These are phyloP conservation scores for Melitaea athalia DNA, from an alignment of 2,888 invertebrate species.

Conservation along the genomic window DNA sequence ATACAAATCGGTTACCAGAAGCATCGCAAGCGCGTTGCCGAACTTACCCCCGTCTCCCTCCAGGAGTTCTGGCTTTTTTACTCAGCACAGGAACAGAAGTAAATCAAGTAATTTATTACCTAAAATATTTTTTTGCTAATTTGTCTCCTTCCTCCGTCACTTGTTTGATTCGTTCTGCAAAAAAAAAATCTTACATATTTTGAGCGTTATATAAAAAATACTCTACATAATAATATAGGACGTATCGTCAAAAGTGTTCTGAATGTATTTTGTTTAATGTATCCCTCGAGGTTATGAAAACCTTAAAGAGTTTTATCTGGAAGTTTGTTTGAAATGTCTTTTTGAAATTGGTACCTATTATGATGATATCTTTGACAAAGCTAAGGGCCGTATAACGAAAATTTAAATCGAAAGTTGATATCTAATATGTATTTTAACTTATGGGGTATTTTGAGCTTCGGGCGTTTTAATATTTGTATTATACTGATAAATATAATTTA, in stretches of 20 bases:
- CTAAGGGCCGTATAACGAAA: no score
- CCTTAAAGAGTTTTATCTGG: not conserved
- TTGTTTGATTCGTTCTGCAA: conserved; percentile 47
- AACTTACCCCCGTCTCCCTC: no score
- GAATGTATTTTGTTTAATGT: not conserved
- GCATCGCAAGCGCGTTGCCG: no score
- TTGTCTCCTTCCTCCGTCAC: conserved; percentile 58
- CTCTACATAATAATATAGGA: no score
- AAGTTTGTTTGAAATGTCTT: not conserved
- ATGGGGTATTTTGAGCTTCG: not conserved
- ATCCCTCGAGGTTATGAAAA: not conserved
- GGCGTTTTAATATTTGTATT: not conserved
- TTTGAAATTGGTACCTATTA: not conserved
- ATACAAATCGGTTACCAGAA: no score
- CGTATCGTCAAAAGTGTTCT: not conserved
- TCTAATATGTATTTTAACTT: not conserved
- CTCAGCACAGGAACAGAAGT: no score
- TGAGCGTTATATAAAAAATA: not conserved
- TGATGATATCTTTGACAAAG: not conserved
- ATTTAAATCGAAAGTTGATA: not conserved
- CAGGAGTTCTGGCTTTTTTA: no score
- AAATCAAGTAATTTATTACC: conserved; percentile 42
- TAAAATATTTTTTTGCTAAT: conserved; percentile 58
- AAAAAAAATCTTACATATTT: not conserved
- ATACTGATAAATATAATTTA: no score